Evolutionary conservation across 2,888 invertebrate species (phyloP).

Genomic region (Oasisia sp.): DNA sequence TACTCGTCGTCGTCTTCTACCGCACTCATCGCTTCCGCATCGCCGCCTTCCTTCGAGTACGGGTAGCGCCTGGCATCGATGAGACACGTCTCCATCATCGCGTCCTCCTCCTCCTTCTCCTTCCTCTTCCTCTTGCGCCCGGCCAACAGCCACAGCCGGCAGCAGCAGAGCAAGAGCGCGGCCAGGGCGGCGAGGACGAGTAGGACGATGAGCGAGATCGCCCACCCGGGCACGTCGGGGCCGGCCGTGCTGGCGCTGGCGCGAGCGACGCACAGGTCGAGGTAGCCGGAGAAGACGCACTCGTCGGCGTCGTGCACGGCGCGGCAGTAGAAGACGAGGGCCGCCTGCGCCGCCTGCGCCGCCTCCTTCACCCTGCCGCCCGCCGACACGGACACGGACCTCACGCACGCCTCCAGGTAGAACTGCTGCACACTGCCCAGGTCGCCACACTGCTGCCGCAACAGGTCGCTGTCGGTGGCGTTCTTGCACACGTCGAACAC

Average conservation of each 20-base stretch:
- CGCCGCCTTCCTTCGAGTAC: neutral
- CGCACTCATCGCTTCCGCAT: neutral
- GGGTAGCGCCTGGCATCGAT: neutral
- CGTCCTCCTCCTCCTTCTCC: slow-evolving; percentile 13
- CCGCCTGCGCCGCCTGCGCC: slow-evolving; percentile 33
- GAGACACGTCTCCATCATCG: neutral
- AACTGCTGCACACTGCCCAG: slow-evolving; percentile 41
- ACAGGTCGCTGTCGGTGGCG: slow-evolving; percentile 13
- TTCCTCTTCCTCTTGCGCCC: neutral
- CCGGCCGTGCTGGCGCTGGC: neutral
- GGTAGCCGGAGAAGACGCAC: slow-evolving; percentile 45
- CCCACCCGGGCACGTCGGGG: neutral
- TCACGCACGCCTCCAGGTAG: slow-evolving; percentile 47
- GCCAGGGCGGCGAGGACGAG: neutral
- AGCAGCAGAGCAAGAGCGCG: neutral
- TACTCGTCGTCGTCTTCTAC: neutral
- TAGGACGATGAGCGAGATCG: neutral
- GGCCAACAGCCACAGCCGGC: neutral
- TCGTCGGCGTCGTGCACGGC: slow-evolving; percentile 42
- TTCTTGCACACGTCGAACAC: slow-evolving; percentile 18
- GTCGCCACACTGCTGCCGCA: slow-evolving; percentile 26
- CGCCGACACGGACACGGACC: slow-evolving; percentile 36
- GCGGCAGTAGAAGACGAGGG: slow-evolving; percentile 48
- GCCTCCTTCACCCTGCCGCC: slow-evolving; percentile 34
- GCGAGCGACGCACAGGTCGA: slow-evolving; percentile 40